Evolutionary conservation across 2,888 invertebrate species (phyloP), one percentile per base, ranked within the genome.

Genomic region (Sinohyriopsis cumingii): DNA sequence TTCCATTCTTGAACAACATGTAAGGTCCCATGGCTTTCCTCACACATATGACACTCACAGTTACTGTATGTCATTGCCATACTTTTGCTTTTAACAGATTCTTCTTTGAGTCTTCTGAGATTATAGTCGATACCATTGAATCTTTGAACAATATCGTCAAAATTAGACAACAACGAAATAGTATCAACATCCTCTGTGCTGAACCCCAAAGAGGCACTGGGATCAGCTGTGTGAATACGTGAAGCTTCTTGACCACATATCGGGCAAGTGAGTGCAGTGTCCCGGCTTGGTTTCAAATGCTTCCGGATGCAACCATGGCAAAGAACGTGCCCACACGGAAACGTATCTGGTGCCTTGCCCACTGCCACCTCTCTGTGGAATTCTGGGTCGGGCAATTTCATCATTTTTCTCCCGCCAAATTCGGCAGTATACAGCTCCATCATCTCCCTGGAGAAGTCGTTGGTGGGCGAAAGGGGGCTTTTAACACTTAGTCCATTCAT

Each of bases 1-100:
- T 83, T 87, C 61, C 81, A 81, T 67, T 87, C 87, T 69, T 87
- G 87, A 22, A 86, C 76, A 59, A 87, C 87, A 57, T 82, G 82
- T n/a, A 87, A 76, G 0, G 85, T 87, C 1, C 85, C 85, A 73
- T 87, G 87, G 61, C 81, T 76, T 71, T 86, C 85, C 33, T 78
- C 69, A 70, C 87, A 87, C 68, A 84, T 68, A 71, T 86, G 82
- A 68, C 87, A 87, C 53, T 76, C 76, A 56, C 83, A 82, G 72
- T 82, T 83, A 65, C 84, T 83, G 74, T 83, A 87, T 7, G 85
- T 84, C 85, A 87, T 84, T 0, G 83, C 86, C 67, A 87, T 77
- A 69, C 84, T 86, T 24, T 83, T 75, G 2, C 82, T 74, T 69
- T 82, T 79, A n/a, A 87, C 85, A 20, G 81, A 78, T 69, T 87